Evolutionary conservation across 2,888 invertebrate species (phyloP).

Genomic region (Clostera curtula): DNA sequence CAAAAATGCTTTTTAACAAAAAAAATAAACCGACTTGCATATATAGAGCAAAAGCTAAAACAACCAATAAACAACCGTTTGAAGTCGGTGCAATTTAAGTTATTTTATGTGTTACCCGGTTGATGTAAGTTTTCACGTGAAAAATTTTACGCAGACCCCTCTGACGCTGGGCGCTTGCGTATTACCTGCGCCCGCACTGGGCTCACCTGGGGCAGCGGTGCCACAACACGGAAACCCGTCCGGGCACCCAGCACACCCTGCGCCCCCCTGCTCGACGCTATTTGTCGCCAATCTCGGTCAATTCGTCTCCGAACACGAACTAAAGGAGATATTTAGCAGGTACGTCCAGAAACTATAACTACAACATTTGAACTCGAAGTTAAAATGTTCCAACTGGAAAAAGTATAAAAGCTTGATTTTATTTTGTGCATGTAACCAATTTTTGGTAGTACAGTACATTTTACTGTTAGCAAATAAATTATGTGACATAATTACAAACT

Average conservation of each 20-base stretch:
- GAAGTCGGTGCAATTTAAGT: no score
- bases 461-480: constrained; percentile 7
- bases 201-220: constrained; percentile 89
- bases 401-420: no score
- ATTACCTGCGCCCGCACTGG: constrained; percentile 94
- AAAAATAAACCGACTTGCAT: no score
- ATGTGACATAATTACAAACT: constrained; percentile 1
- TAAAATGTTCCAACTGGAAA: constrained; percentile 30
- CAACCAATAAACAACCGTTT: no score
- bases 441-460: no score
- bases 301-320: constrained; percentile 98
- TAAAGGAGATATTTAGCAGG: constrained; percentile 99
- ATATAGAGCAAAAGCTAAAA: no score
- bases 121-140: no score
- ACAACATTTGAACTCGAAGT: constrained; percentile 17
- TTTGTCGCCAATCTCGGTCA: constrained; percentile 99
- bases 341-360: constrained; percentile 41
- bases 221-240: constrained; percentile 76
- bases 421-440: no score
- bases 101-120: no score
- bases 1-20: no score
- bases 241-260: constrained; percentile 77
- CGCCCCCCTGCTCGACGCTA: constrained; percentile 96
- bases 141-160: constrained; percentile 47
- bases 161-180: constrained; percentile 83